These are phyloP conservation scores for Monopis laevigella DNA, from an alignment of 2,888 invertebrate genomes.

Conservation along the genomic window DNA sequence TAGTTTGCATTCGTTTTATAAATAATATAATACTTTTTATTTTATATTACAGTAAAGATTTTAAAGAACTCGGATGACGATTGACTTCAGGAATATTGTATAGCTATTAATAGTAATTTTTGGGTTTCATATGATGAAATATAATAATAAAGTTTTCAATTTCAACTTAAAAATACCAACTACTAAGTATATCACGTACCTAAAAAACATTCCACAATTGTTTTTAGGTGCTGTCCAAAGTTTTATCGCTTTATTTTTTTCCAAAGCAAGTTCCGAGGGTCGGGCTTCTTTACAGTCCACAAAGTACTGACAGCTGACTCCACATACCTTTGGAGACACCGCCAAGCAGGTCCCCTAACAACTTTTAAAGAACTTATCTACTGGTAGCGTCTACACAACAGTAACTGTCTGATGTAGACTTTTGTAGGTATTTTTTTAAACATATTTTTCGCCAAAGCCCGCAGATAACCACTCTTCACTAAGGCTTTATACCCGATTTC, in stretches of 20 bases:
- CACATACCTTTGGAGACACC: constrained; percentile 62
- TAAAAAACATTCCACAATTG: too few species aligned
- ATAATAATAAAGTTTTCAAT: too few species aligned
- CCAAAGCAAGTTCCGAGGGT: constrained; percentile 59
- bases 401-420: too few species aligned
- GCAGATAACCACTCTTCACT: constrained; percentile 78
- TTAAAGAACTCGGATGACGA: too few species aligned
- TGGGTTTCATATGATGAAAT: too few species aligned
- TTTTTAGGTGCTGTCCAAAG: constrained; percentile 75
- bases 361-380: constrained; percentile 62
- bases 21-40: too few species aligned
- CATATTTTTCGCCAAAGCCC: constrained; percentile 72
- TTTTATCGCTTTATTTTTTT: constrained; percentile 62
- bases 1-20: too few species aligned
- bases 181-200: constrained; percentile 37
- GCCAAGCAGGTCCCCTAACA: constrained; percentile 70
- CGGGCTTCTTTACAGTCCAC: constrained; percentile 63
- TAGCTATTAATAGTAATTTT: too few species aligned
- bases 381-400: constrained; percentile 16
- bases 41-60: too few species aligned
- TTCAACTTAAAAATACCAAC: too few species aligned
- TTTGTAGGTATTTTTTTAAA: constrained; percentile 73
- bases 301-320: constrained; percentile 73
- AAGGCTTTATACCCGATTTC: too few species aligned
- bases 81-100: too few species aligned